Base-by-base conservation (phyloP, 2,888 invertebrate species). In the Apotomis turbidana region DNA sequence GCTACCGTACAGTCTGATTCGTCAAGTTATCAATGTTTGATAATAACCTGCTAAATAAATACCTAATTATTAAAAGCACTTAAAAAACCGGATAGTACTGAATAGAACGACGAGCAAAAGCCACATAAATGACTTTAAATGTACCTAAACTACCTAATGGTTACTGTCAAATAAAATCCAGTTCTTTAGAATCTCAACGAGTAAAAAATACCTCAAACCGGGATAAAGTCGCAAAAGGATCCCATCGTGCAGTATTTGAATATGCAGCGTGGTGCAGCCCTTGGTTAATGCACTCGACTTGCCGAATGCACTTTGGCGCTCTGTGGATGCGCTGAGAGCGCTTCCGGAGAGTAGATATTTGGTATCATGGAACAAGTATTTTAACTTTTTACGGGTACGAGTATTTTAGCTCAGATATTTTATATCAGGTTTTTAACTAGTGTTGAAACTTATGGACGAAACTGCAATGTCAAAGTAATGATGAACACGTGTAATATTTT, bases 221-320 rank as follows among this genome's bases (percentile, higher is more conserved):
- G 15, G 64, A 66, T 55, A 55, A 66, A 55, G 55, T 66, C 44
- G 55, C 46, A 51, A 62, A 38, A 46, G 61, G 13, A 54, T n/a
- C 15, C n/a, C 36, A 46, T 44, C 15, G 4, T 46, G 55, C 55
- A 3, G 5, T 52, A 38, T 52, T 70, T 61, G 61, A 62, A 62
- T 61, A 71, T 71, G 49, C 71, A 67, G 60, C 49, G 58, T 15
- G 49, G 41, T 15, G 55, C 66, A 46, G 66, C 63, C 70, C 64
- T 59, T 61, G 61, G 57, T 51, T 71, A 67, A 71, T 71, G 71
- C 57, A 67, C 71, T 71, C 71, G 60, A 67, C 71, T 60, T 63
- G 51, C 62, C 62, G 55, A 58, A 71, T 71, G 71, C 71, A 71
- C 71, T 71, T 55, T 61, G 67, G 67, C 55, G 66, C 66, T 58